Base-by-base conservation (phyloP, 2,113 vertebrate genomes). In the Syngnathus floridae region DNA sequence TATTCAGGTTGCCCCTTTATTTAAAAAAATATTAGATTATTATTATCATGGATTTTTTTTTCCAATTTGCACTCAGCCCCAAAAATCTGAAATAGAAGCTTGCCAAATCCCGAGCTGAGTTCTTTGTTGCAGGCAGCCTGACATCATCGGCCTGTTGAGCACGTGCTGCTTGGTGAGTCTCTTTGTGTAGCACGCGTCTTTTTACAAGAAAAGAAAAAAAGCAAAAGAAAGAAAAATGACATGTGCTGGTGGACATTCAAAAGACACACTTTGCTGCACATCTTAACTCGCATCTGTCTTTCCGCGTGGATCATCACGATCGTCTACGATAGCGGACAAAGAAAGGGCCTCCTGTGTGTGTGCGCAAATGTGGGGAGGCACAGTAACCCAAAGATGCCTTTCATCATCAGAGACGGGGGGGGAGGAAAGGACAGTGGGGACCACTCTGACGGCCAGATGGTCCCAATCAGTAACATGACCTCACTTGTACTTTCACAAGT, bases 401-500 rank as follows among this genome's bases (percentile, higher is more conserved):
- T 79, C 72, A 57, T 81, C 80, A 75, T 67, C 62, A 4, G 48
- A 51, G 48, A 21, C 26, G 26, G 48, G 19, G 48, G n/a, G 48
- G 48, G 48, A 62, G 48, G 37, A 37, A 65, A 62, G 67, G 60
- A 60, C 9, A 40, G 68, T 31, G 56, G 26, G 75, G 62, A 63
- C 41, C 4, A 65, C 72, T 71, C 81, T 76, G 82, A 82, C 37
- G 66, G 74, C 67, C 86, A 89, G 87, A 89, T 89, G 86, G 84
- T 84, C 83, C 82, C 84, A 78, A 86, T 89, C 83, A 86, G 86
- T 82, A 84, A 87, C 78, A 82, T 80, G 83, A 88, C 80, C 84
- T 83, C 80, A 62, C 76, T 78, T 58, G 43, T 66, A 52, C 69
- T 67, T 82, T 75, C 81, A 82, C 75, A 69, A 73, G 82, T 52